A percentile compares a stretch with the other conserved stretches of the same genome.
These are phyloP conservation scores for Ia io DNA, from an alignment of 2,113 vertebrate genomes.

Conservation along the genomic window DNA sequence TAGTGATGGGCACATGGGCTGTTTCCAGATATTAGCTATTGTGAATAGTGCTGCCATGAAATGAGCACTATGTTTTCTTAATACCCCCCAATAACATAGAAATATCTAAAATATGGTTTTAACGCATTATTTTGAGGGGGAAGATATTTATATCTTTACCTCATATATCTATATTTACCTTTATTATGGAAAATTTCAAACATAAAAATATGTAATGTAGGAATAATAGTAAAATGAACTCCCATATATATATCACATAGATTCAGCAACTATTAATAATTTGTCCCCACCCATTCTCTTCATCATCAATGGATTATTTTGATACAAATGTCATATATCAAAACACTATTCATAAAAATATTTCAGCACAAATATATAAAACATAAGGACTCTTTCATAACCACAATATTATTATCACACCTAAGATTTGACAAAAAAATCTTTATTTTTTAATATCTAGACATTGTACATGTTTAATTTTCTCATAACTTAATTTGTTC, in stretches of 20 bases:
- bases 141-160: not conserved
- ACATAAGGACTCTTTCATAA: not conserved
- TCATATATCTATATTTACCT: not conserved
- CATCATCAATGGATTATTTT: not conserved
- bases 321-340: not conserved
- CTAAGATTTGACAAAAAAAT: not conserved
- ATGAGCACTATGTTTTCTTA: not conserved
- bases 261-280: not conserved
- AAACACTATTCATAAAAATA: not conserved
- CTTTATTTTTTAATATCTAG: not conserved
- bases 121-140: not conserved
- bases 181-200: not conserved
- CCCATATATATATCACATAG: not conserved
- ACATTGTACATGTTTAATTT: not conserved
- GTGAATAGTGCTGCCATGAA: not conserved
- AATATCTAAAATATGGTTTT: not conserved
- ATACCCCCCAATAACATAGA: not conserved
- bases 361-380: not conserved
- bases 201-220: not conserved
- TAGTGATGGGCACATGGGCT: no score
- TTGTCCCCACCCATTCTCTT: accelerated
- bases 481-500: not conserved
- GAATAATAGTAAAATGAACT: not conserved
- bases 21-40: no score
- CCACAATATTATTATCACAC: not conserved